phyloP scores from a whole-genome alignment of 2,888 invertebrate species.

The Perdita meconis region DNA sequence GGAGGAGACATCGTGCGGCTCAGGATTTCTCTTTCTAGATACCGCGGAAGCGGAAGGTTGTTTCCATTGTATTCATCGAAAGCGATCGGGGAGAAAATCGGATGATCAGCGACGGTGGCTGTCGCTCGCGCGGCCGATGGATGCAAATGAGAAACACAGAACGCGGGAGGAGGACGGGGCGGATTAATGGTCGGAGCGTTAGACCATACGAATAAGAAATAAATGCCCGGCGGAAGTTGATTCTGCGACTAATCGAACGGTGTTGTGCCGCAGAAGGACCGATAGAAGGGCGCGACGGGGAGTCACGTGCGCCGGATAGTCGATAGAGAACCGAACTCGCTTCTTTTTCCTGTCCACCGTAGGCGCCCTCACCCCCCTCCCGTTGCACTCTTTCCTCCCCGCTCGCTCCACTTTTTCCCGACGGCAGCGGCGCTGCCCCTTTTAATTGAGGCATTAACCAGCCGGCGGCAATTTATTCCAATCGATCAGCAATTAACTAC shows the following conservation, averaged over 20 bases:
- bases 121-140: conserved; percentile 20
- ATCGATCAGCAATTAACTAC: conserved; percentile 77
- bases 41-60: conserved; percentile 45
- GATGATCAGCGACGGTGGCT: conserved; percentile 13
- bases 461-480: conserved; percentile 77
- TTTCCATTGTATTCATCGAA: background rate
- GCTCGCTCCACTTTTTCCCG: conserved; percentile 4
- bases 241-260: conserved; percentile 36
- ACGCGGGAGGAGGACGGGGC: conserved; percentile 14
- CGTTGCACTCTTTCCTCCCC: too few relatives aligned
- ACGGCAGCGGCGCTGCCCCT: conserved; percentile 21
- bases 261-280: background rate
- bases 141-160: conserved; percentile 46
- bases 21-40: too few relatives aligned
- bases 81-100: conserved; percentile 32
- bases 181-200: conserved; percentile 49
- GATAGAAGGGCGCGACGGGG: background rate
- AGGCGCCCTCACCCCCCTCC: too few relatives aligned
- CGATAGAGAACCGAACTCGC: conserved; percentile 42
- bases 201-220: conserved; percentile 51
- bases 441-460: conserved; percentile 77
- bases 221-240: conserved; percentile 45
- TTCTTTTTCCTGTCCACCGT: conserved; percentile 11
- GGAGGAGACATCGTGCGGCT: too few relatives aligned
- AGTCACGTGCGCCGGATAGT: conserved; percentile 24